These are phyloP conservation scores for Ceratosolen solmsi DNA, from an alignment of 1,140 invertebrate genomes.

Conservation along the genomic window DNA sequence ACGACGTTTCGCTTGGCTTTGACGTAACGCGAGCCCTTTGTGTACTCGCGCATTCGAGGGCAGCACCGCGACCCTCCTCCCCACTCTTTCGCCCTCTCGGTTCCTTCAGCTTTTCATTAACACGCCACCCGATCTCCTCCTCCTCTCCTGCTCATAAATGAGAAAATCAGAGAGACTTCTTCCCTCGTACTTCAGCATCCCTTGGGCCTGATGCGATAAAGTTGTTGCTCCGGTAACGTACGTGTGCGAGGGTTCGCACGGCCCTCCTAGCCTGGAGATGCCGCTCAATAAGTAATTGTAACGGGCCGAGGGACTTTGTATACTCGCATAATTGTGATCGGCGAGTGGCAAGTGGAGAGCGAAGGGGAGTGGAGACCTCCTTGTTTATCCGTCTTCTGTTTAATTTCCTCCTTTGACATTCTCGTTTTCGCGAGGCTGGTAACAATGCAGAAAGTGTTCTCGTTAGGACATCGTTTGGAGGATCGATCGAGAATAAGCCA, in stretches of 20 bases:
- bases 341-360: neutral
- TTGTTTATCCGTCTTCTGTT: constrained; percentile 69
- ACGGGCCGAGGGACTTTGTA: too few species aligned
- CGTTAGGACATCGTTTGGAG: neutral
- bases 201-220: too few species aligned
- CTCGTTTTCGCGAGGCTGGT: constrained; percentile 8
- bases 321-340: too few species aligned
- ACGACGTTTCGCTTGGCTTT: neutral
- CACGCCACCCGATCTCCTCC: neutral
- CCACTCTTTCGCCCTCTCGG: neutral
- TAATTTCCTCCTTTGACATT: constrained; percentile 67
- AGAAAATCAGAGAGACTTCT: too few species aligned
- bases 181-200: too few species aligned
- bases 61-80: neutral
- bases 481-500: neutral
- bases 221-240: too few species aligned
- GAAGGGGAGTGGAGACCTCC: neutral
- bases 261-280: too few species aligned
- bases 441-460: neutral
- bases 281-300: too few species aligned
- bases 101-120: neutral
- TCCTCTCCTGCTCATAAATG: too few species aligned
- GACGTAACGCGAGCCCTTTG: neutral
- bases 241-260: too few species aligned
- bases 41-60: neutral